Evolutionary conservation across 1,140 invertebrate genomes (phyloP).

Genomic region (Aleiodes sp.): DNA sequence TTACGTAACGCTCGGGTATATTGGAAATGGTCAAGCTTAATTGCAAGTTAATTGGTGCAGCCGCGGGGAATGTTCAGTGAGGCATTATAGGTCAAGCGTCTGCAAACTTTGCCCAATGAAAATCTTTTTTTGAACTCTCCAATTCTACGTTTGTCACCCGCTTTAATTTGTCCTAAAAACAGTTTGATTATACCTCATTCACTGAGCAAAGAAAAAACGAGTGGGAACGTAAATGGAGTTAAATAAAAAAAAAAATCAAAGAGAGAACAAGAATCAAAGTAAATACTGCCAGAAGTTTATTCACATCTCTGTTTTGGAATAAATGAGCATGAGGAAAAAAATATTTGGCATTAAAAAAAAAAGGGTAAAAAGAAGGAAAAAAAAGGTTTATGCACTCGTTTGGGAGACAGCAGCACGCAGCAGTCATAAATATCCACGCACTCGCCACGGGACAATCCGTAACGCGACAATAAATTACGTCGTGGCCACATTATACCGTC

Average conservation of each 20-base stretch:
- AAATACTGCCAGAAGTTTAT: not conserved
- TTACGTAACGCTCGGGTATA: no score
- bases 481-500: conserved; percentile 35
- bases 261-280: not conserved
- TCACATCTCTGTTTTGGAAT: not conserved
- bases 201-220: not conserved
- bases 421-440: conserved; percentile 22
- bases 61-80: no score
- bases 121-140: not conserved
- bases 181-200: not conserved
- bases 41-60: no score
- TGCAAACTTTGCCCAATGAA: not conserved
- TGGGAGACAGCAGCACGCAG: conserved; percentile 23
- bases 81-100: not conserved
- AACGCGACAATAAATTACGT: conserved; percentile 32
- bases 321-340: not conserved
- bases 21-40: not conserved
- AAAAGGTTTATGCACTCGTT: conserved; percentile 28
- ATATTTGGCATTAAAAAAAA: no score
- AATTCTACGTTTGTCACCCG: not conserved
- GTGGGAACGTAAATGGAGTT: no score
- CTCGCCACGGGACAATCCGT: conserved; percentile 29
- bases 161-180: not conserved
- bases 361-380: not conserved
- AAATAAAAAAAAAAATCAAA: not conserved